Conservation (phyloP, 2,888 invertebrate genomes). For the Amblyteles armatorius region DNA sequence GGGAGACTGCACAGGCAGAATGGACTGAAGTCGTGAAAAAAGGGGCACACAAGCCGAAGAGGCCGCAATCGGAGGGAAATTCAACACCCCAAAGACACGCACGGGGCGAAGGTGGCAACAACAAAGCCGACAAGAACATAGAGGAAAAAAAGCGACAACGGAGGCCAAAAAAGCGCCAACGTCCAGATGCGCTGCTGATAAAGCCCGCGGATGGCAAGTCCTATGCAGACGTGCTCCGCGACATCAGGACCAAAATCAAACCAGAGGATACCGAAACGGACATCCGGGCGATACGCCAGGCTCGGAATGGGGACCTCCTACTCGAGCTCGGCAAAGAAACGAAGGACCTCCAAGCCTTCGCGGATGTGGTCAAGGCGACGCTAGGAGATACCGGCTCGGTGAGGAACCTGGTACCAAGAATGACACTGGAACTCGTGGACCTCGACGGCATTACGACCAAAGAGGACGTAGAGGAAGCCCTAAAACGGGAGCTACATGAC, state of each 20-base stretch:
- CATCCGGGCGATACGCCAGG: slow-evolving; percentile 41
- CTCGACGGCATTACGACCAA: slow-evolving; percentile 44
- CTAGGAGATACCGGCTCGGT: slow-evolving; percentile 24
- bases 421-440: slow-evolving; percentile 55
- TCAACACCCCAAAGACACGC: no score
- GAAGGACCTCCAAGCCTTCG: slow-evolving; percentile 4
- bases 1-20: no score
- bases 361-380: slow-evolving; percentile 15
- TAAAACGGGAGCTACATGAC: not conserved
- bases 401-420: slow-evolving; percentile 6
- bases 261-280: slow-evolving; percentile 21
- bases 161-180: slow-evolving; percentile 1
- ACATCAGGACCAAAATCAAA: slow-evolving; percentile 27
- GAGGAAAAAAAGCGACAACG: not conserved
- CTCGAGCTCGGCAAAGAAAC: slow-evolving; percentile 31
- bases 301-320: slow-evolving; percentile 40
- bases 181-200: slow-evolving; percentile 25
- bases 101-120: no score
- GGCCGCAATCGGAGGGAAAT: no score
- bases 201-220: slow-evolving; percentile 14
- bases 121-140: not conserved
- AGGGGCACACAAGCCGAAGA: no score
- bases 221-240: slow-evolving; percentile 38
- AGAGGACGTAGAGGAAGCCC: slow-evolving; percentile 48
- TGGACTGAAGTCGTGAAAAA: no score